Evolutionary conservation across 2,888 invertebrate species (phyloP).

Genomic region (Limnephilus auricula): DNA sequence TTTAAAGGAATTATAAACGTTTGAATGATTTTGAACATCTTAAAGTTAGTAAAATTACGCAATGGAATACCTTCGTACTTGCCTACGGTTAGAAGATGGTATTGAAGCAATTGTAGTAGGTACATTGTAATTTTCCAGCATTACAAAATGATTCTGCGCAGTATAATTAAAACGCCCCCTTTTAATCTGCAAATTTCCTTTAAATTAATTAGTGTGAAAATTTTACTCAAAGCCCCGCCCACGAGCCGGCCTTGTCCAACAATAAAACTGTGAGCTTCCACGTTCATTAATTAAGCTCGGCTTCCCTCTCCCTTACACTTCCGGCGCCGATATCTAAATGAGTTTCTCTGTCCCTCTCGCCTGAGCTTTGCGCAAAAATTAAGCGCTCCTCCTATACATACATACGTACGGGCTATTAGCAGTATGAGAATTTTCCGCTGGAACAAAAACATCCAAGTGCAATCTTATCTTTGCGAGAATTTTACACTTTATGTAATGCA

Average conservation of each 20-base stretch:
- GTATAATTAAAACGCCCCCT: conserved; percentile 27
- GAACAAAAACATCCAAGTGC: conserved; percentile 47
- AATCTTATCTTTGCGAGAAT: not conserved
- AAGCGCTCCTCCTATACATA: conserved; percentile 69
- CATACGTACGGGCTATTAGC: conserved; percentile 61
- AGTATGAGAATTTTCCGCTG: conserved; percentile 61
- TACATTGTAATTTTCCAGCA: not conserved
- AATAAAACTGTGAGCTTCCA: conserved; percentile 73
- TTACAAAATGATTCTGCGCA: not conserved
- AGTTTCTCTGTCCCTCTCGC: conserved; percentile 74
- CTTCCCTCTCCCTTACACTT: conserved; percentile 73
- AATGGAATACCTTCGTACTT: too few species aligned
- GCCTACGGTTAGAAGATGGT: not conserved
- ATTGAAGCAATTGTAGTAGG: not conserved
- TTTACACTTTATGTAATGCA: conserved; percentile 27
- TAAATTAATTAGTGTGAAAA: conserved; percentile 46
- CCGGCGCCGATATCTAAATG: conserved; percentile 76
- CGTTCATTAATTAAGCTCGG: conserved; percentile 79
- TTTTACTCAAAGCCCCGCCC: conserved; percentile 42
- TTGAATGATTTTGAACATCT: too few species aligned
- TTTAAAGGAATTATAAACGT: not conserved
- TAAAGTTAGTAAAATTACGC: too few species aligned
- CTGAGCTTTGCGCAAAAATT: conserved; percentile 79
- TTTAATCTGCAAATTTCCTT: conserved; percentile 2
- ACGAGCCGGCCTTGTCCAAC: conserved; percentile 56